Percentiles rank a stretch among this genome's conserved stretches.
phyloP scores from a whole-genome alignment of 2,888 invertebrate genomes.

The Opisthograptis luteolata region DNA sequence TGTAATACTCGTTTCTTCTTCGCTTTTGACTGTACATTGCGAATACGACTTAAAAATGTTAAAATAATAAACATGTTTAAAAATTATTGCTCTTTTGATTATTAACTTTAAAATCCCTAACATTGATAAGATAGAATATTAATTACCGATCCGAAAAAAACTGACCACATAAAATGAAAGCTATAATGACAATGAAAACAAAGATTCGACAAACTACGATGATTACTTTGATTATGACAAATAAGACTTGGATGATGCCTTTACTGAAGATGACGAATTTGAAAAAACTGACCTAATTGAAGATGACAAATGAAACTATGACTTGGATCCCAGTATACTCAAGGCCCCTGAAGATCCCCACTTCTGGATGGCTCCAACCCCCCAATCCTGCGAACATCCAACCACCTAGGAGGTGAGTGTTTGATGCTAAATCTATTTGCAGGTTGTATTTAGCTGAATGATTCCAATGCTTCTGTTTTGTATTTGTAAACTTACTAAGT shows the following conservation, averaged over 20 bases:
- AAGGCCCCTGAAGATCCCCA: constrained; percentile 61
- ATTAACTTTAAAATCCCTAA: not conserved
- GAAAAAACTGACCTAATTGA: constrained; percentile 5
- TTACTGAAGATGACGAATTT: constrained; percentile 7
- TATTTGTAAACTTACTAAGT: not conserved
- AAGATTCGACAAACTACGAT: too few relatives aligned
- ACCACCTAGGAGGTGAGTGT: constrained; percentile 70
- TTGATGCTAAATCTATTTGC: constrained; percentile 43
- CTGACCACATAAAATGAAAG: too few relatives aligned
- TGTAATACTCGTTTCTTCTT: constrained; percentile 67
- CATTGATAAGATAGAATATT: too few relatives aligned
- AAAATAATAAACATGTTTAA: constrained; percentile 66
- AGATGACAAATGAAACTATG: constrained; percentile 38
- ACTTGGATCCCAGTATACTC: constrained; percentile 42
- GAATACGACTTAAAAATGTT: constrained; percentile 76
- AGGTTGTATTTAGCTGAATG: constrained; percentile 36
- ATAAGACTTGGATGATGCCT: not conserved
- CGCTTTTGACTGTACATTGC: constrained; percentile 79
- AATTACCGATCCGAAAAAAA: too few relatives aligned
- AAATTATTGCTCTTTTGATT: constrained; percentile 36
- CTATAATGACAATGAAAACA: too few relatives aligned
- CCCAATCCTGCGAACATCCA: constrained; percentile 65
- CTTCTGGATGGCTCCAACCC: constrained; percentile 61
- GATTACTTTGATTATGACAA: not conserved
- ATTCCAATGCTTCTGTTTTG: constrained; percentile 34